A percentile compares a stretch with the other conserved stretches of the same genome.
Evolutionary conservation across 2,888 invertebrate species (phyloP).

Genomic region (Oscheius sp.): DNA sequence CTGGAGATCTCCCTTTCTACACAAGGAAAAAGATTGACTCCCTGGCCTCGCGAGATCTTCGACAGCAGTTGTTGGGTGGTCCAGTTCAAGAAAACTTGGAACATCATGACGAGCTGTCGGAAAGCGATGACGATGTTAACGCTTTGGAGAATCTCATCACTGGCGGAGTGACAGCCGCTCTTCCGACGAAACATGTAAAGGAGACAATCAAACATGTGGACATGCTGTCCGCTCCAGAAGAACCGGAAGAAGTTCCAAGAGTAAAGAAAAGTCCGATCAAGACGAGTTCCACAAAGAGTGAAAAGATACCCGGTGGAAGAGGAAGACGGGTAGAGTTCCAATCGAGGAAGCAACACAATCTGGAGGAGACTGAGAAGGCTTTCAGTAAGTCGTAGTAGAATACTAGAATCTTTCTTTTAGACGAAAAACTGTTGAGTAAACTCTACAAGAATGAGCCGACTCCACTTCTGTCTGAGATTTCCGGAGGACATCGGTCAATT

Average conservation of each 20-base stretch:
- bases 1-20: background rate
- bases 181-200: background rate
- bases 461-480: no score
- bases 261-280: background rate
- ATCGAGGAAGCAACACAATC: background rate
- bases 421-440: background rate
- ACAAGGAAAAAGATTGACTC: background rate
- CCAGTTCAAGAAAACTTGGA: background rate
- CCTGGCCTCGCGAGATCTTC: background rate
- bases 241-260: background rate
- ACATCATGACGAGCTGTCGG: background rate
- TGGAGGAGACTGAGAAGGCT: background rate
- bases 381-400: background rate
- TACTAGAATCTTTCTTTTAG: background rate
- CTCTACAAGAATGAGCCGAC: background rate
- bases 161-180: background rate
- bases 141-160: no score
- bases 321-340: background rate
- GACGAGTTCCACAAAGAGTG: background rate
- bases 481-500: background rate
- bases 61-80: background rate
- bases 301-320: background rate
- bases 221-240: background rate
- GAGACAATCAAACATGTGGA: background rate
- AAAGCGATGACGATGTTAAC: background rate